A percentile compares a stretch with the other conserved stretches of the same genome.
Evolutionary conservation across 2,888 invertebrate species (phyloP).

Genomic region (Syrista parreyssii): DNA sequence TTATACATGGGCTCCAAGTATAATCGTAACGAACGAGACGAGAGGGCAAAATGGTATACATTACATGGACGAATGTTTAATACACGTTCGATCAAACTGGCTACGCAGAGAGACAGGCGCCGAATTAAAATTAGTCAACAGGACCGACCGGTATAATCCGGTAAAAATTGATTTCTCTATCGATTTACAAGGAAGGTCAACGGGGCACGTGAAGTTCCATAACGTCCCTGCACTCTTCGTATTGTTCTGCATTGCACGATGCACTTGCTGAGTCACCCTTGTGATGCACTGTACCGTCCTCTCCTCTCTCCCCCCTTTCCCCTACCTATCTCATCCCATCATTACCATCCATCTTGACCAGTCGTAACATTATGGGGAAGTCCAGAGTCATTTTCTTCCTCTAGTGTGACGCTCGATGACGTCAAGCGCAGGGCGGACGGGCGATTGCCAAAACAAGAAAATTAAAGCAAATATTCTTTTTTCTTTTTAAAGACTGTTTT

Average conservation of each 20-base stretch:
- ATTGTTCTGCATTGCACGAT: conserved; percentile 9
- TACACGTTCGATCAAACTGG: not conserved
- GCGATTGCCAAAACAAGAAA: not conserved
- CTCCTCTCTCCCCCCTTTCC: not conserved
- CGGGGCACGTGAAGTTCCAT: not conserved
- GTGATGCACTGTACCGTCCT: conserved; percentile 10
- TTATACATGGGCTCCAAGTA: not conserved
- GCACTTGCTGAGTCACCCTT: conserved; percentile 39
- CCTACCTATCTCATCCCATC: not conserved
- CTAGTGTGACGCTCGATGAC: not conserved
- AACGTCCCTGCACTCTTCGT: not conserved
- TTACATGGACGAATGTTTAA: not conserved
- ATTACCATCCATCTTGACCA: not conserved
- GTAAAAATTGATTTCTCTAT: not conserved
- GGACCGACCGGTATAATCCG: not conserved
- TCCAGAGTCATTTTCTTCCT: not conserved
- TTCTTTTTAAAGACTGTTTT: not conserved
- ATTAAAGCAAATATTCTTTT: not conserved
- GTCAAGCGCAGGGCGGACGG: conserved; percentile 1
- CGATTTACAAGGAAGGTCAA: not conserved
- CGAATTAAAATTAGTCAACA: not conserved
- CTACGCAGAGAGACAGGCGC: not conserved
- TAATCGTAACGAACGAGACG: conserved; percentile 3
- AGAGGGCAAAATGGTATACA: not conserved
- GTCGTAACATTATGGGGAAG: not conserved